A percentile compares a stretch with the other conserved stretches of the same genome.
phyloP scores from a whole-genome alignment of 2,888 invertebrate species.

The Drosophila cracens region DNA sequence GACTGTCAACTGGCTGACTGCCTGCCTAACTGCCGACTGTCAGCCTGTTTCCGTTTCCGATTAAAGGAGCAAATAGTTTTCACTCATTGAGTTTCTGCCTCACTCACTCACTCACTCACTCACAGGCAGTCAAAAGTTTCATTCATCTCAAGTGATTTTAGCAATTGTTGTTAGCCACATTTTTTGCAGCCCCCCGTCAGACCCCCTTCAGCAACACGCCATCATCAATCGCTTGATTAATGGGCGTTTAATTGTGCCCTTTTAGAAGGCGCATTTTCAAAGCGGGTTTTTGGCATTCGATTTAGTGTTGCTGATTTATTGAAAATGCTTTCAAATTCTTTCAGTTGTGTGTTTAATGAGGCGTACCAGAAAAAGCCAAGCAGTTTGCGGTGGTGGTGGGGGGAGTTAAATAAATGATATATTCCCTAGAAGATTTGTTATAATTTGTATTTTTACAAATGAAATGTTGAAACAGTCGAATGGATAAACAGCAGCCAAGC shows the following conservation, averaged over 20 bases:
- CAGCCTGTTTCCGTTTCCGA: conserved; percentile 82
- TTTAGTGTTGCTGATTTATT: conserved; percentile 49
- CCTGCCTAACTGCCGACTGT: conserved; percentile 76
- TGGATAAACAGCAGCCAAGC: background rate
- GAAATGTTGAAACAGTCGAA: background rate
- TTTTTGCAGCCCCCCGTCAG: conserved; percentile 39
- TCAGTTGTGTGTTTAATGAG: conserved; percentile 39
- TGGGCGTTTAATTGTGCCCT: conserved; percentile 72
- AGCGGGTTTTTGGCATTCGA: conserved; percentile 15
- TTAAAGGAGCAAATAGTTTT: conserved; percentile 81
- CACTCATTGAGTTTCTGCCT: conserved; percentile 30
- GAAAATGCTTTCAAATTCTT: conserved; percentile 25
- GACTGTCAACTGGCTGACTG: conserved; percentile 79
- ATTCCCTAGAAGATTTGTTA: background rate
- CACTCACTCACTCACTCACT: background rate
- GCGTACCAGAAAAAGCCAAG: conserved; percentile 7
- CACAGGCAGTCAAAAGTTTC: conserved; percentile 60
- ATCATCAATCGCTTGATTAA: conserved; percentile 75
- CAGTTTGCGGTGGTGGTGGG: conserved; percentile 3
- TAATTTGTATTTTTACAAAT: background rate
- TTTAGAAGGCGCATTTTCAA: conserved; percentile 35
- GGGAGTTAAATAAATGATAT: conserved; percentile 4
- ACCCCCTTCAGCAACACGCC: background rate
- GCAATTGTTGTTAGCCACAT: conserved; percentile 70
- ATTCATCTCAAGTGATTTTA: conserved; percentile 66